phyloP scores from a whole-genome alignment of 2,888 invertebrate species.

The Melinaea menophilus region DNA sequence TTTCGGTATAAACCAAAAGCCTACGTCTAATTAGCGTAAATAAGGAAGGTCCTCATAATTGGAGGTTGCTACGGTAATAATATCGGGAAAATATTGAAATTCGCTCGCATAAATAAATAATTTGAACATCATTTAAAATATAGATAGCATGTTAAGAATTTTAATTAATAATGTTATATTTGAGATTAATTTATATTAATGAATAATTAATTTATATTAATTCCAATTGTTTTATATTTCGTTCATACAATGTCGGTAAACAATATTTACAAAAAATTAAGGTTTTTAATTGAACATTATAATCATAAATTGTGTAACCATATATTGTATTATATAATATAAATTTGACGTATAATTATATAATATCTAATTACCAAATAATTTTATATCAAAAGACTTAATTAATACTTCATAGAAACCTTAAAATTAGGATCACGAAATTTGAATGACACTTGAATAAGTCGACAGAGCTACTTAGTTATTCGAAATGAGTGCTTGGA shows the following conservation, averaged over 20 bases:
- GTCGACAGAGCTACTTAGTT: constrained; percentile 29
- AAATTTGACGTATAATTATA: no score
- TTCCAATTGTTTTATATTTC: no score
- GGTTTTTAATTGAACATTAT: no score
- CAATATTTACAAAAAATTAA: no score
- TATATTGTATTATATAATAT: no score
- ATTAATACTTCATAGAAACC: constrained; percentile 17
- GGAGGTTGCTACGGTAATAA: constrained; percentile 16
- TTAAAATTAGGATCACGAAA: constrained; percentile 33
- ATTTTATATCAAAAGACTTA: neutral
- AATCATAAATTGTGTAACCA: no score
- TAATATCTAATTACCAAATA: no score
- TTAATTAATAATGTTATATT: neutral
- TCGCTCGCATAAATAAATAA: neutral
- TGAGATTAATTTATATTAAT: no score
- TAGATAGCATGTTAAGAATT: neutral
- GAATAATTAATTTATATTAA: no score
- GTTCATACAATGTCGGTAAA: no score
- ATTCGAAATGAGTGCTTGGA: constrained; percentile 32
- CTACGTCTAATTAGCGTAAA: constrained; percentile 8
- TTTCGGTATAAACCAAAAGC: neutral
- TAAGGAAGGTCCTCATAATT: constrained; percentile 18
- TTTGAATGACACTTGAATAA: constrained; percentile 33
- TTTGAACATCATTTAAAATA: neutral
- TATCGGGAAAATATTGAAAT: constrained; percentile 9